phyloP scores from a whole-genome alignment of 2,113 vertebrate species.

The Cairina moschata region DNA sequence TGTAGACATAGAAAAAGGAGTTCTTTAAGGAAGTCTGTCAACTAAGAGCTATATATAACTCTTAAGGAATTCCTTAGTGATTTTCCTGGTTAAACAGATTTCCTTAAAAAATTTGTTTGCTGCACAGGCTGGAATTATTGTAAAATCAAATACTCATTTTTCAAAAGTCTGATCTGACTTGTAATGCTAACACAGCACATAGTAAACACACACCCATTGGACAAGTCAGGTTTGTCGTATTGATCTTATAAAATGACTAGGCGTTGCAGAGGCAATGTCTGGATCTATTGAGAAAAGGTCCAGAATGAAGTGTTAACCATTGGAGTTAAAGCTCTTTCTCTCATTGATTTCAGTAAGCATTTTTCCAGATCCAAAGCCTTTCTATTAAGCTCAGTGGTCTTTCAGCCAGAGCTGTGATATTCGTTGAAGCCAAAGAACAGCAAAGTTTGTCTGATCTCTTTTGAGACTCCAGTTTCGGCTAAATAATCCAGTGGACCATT shows the following conservation, averaged over 20 bases:
- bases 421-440: constrained; percentile 13
- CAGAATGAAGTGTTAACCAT: constrained; percentile 17
- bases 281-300: not conserved
- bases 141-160: constrained; percentile 64
- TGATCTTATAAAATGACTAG: constrained; percentile 33
- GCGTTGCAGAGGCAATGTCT: constrained; percentile 4
- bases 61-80: constrained; percentile 64
- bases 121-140: constrained; percentile 25
- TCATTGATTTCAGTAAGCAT: constrained; percentile 13
- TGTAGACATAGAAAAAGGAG: constrained; percentile 49
- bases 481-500: not conserved
- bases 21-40: constrained; percentile 59
- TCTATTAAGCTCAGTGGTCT: not conserved
- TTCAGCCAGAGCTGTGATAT: constrained; percentile 7
- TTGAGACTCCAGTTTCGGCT: not conserved
- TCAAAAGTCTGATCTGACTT: constrained; percentile 2
- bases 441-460: constrained; percentile 26
- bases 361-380: constrained; percentile 30
- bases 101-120: constrained; percentile 61
- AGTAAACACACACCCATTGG: not conserved
- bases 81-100: constrained; percentile 60
- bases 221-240: not conserved
- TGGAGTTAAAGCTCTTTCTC: constrained; percentile 5
- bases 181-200: constrained; percentile 15
- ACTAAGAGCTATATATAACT: constrained; percentile 59